phyloP scores from a whole-genome alignment of 2,113 vertebrate genomes.

The Lutjanus erythropterus region DNA sequence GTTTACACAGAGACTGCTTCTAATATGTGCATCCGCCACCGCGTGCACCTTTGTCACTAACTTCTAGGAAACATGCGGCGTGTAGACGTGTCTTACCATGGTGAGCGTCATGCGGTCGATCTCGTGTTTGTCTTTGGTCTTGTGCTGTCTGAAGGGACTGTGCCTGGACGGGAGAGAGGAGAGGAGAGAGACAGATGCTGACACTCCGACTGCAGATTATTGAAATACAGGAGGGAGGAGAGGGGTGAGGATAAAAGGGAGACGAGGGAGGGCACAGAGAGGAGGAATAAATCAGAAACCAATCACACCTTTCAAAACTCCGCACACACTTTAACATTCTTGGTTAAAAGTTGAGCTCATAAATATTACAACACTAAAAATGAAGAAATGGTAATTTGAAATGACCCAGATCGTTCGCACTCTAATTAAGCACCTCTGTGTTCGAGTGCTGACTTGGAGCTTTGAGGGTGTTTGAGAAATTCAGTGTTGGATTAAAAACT shows the following conservation, averaged over 20 bases:
- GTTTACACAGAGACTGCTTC: constrained; percentile 33
- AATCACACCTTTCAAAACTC: not conserved
- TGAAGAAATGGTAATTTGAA: constrained; percentile 11
- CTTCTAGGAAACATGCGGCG: not conserved
- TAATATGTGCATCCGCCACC: not conserved
- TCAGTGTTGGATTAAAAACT: not conserved
- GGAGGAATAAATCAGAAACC: not conserved
- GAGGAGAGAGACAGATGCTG: constrained; percentile 9
- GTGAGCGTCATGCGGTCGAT: constrained; percentile 99
- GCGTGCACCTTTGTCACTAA: not conserved
- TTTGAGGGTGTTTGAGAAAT: not conserved
- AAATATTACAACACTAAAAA: constrained; percentile 1
- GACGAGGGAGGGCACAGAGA: not conserved
- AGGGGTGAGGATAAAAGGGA: not conserved
- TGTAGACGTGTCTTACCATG: constrained; percentile 87
- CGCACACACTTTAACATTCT: not conserved
- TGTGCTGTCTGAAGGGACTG: constrained; percentile 99
- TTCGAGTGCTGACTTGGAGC: not conserved
- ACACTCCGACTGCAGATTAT: not conserved
- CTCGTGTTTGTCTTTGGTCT: constrained; percentile 99
- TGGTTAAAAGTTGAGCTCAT: constrained; percentile 7
- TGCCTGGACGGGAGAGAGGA: constrained; percentile 84
- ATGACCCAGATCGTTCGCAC: constrained; percentile 4
- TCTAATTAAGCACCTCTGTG: constrained; percentile 24
- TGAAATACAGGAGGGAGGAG: too few species aligned